Conservation (phyloP, 2,888 invertebrate genomes). For the Taenaris catops region DNA sequence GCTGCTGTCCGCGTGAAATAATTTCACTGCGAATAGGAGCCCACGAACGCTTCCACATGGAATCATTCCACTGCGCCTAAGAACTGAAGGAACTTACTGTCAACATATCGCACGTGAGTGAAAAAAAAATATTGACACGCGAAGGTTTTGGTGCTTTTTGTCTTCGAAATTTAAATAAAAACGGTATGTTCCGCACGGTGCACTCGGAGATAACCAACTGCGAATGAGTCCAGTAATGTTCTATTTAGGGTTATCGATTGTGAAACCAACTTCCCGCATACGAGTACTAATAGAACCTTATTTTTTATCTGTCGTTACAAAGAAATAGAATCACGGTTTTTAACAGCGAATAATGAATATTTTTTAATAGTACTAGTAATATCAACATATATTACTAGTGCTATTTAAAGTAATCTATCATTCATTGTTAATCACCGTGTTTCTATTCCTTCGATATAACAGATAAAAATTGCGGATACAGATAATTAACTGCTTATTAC, state of each 20-base stretch:
- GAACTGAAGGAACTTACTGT: constrained; percentile 36
- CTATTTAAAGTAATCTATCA: too few relatives aligned
- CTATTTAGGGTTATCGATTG: constrained; percentile 2
- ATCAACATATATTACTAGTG: too few relatives aligned
- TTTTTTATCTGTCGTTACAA: background rate
- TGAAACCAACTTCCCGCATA: too few relatives aligned
- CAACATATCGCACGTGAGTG: constrained; percentile 21
- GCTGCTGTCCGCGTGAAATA: constrained; percentile 48
- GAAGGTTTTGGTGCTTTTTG: constrained; percentile 30
- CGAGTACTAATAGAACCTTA: too few relatives aligned
- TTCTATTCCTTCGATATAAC: too few relatives aligned
- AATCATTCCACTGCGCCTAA: too few relatives aligned
- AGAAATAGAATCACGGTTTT: background rate
- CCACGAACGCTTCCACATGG: too few relatives aligned
- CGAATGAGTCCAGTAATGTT: constrained; percentile 10
- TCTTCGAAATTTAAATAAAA: constrained; percentile 65
- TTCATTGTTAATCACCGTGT: too few relatives aligned
- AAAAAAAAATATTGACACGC: constrained; percentile 20
- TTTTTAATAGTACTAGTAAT: too few relatives aligned
- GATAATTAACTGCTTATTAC: too few relatives aligned
- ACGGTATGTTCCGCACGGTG: constrained; percentile 70
- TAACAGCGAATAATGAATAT: too few relatives aligned
- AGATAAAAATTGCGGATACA: too few relatives aligned
- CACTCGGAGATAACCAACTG: constrained; percentile 26
- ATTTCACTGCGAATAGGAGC: constrained; percentile 38